Evolutionary conservation across 1,140 invertebrate genomes (phyloP), one percentile per base, ranked within the genome.

Genomic region (Drosophila persimilis): DNA sequence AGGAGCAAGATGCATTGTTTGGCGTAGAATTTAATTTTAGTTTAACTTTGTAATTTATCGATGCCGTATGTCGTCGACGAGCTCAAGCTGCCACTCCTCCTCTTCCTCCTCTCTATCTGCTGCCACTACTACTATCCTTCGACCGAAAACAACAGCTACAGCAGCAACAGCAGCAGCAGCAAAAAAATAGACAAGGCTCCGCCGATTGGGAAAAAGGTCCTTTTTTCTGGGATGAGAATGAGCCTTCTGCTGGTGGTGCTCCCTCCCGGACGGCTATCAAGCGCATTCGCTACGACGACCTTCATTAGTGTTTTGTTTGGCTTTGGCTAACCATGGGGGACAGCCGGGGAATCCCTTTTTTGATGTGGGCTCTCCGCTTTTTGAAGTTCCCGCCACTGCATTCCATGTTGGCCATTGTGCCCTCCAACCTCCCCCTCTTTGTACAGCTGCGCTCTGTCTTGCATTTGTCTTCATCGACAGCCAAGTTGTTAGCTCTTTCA

Each of bases 41-140:
- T 88, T 88, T 88, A 89, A 88, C 83, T 88, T 88, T 88, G 83
- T 88, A 88, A 88, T 88, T 88, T 88, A 88, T 88, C 75, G 83
- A 88, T 88, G 84, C 83, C 84, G 81, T 86, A 86, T 86, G 81
- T 88, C 81, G 83, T 88, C 83, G 55, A 61, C 73, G 54, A 75
- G 73, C 72, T 75, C 54, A 67, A 48, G 72, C 45, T 51, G 58
- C 47, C 57, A 63, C 15, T 53, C 67, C 43, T 43, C 31, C 45
- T 45, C 39, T 3, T 9, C 2, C 20, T 39, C 9, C 56, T 26
- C 9, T 7, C 53, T 22, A 9, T 15, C 50, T 29, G 3, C n/a
- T 11, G 24, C 13, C 5, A 22, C 35, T 31, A 31, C 31, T 31
- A 31, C 31, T 31, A 31, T 31, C 31, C 8, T 31, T 31, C 31